Conservation (phyloP, 1,140 invertebrate species). For the Mylabris phalerata region DNA sequence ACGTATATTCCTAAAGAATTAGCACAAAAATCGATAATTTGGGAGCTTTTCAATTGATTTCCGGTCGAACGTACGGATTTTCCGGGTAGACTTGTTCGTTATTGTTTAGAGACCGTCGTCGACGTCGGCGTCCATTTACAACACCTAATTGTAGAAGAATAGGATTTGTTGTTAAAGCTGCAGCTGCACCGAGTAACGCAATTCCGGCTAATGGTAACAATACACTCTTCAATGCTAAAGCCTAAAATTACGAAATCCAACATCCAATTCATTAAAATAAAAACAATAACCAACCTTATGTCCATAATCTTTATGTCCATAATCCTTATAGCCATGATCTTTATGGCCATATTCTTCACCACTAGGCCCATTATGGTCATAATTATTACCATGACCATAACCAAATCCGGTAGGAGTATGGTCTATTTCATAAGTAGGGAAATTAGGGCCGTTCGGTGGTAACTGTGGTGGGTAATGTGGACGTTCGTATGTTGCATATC, state of each 20-base stretch:
- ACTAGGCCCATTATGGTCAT: constrained; percentile 1
- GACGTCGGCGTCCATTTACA: constrained; percentile 45
- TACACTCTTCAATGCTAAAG: constrained; percentile 54
- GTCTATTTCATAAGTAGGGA: not conserved
- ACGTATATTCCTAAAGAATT: not conserved
- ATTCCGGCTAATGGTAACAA: constrained; percentile 67
- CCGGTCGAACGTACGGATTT: constrained; percentile 26
- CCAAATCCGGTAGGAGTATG: not conserved
- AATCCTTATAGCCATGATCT: not conserved
- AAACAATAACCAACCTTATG: not conserved
- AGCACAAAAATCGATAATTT: not conserved
- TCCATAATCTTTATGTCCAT: not conserved
- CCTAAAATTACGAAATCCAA: constrained; percentile 34
- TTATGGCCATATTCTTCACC: constrained; percentile 1
- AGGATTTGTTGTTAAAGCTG: constrained; percentile 68
- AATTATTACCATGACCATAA: constrained; percentile 5
- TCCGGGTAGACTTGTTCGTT: constrained; percentile 22
- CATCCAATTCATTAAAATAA: not conserved
- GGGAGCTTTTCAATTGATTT: not conserved
- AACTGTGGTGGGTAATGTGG: not conserved
- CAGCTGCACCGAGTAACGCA: constrained; percentile 69
- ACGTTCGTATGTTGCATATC: not conserved
- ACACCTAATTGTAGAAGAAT: constrained; percentile 68
- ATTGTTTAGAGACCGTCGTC: constrained; percentile 26
- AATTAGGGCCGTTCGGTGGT: not conserved